Evolutionary conservation across 2,888 invertebrate genomes (phyloP), one percentile per base, ranked within the genome.

Genomic region (Mayetiola destructor): DNA sequence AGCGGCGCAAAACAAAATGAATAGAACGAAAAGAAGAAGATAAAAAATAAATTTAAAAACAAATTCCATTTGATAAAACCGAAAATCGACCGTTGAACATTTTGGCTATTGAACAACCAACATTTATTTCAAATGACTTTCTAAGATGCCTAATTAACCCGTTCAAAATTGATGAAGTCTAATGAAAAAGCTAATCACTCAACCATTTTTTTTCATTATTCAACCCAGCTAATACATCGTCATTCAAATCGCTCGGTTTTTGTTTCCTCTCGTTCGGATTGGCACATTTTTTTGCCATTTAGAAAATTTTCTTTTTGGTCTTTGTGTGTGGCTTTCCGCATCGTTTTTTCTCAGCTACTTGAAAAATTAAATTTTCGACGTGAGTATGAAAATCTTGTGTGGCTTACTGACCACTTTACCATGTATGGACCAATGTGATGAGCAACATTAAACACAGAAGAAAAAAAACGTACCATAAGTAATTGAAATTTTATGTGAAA

Each of bases 111-210:
- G n/a, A n/a, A n/a, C n/a, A 32, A 32, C 32, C 10, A 37, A 37
- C 4, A 37, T 37, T 37, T 37, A 37, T 27, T 42, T 42, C 6
- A 3, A 16, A 16, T n/a, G 27, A 48, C 48, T 48, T 48, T 48
- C 48, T 48, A 48, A 48, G 48, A 48, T 48, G 48, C 48, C 48
- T 27, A 48, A 48, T 48, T 48, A 27, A 48, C 48, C 48, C 48
- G 48, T 48, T 48, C 27, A 48, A 16, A 48, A 27, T 27, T 48
- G 48, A 48, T 48, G 48, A 27, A 23, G 48, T 48, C 27, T 27
- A 48, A 48, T 48, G 48, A 48, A 48, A 48, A 48, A 48, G 48
- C 48, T 48, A 48, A 48, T 48, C 48, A 48, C 27, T 48, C 16
- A n/a, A 16, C 48, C 27, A 27, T 48, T 48, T 48, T n/a, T n/a